Evolutionary conservation across 1,140 invertebrate species (phyloP).

Genomic region (Philaenus spumarius): DNA sequence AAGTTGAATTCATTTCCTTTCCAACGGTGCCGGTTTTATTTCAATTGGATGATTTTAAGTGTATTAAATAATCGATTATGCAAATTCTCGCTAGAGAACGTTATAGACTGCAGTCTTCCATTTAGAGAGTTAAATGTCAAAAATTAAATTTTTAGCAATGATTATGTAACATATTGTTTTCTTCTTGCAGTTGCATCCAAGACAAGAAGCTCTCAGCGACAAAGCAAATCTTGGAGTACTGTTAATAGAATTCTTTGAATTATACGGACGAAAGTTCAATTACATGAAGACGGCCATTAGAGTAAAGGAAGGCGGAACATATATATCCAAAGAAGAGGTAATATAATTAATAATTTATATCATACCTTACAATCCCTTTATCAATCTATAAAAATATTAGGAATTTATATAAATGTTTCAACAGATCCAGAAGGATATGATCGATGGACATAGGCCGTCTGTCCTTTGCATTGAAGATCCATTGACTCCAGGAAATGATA

Average conservation of each 20-base stretch:
- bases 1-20: too few species aligned
- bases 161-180: conserved; percentile 12
- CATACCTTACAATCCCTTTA: neutral
- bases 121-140: too few species aligned
- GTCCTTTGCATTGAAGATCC: conserved; percentile 97
- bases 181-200: conserved; percentile 59
- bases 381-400: conserved; percentile 4
- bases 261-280: conserved; percentile 96
- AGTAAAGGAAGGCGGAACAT: conserved; percentile 88
- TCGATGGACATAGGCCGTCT: conserved; percentile 86
- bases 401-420: conserved; percentile 21
- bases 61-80: too few species aligned
- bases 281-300: conserved; percentile 92
- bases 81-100: too few species aligned
- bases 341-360: conserved; percentile 9
- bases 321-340: conserved; percentile 91
- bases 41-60: too few species aligned
- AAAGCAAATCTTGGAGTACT: conserved; percentile 85
- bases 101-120: too few species aligned
- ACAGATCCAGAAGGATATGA: conserved; percentile 78
- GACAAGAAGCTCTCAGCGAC: conserved; percentile 52
- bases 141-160: too few species aligned
- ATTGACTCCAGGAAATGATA: conserved; percentile 89
- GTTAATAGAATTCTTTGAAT: conserved; percentile 95
- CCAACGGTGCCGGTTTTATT: too few species aligned